phyloP scores from a whole-genome alignment of 53 echinoderm and acorn worm species.

The Temnopleurus reevesii region DNA sequence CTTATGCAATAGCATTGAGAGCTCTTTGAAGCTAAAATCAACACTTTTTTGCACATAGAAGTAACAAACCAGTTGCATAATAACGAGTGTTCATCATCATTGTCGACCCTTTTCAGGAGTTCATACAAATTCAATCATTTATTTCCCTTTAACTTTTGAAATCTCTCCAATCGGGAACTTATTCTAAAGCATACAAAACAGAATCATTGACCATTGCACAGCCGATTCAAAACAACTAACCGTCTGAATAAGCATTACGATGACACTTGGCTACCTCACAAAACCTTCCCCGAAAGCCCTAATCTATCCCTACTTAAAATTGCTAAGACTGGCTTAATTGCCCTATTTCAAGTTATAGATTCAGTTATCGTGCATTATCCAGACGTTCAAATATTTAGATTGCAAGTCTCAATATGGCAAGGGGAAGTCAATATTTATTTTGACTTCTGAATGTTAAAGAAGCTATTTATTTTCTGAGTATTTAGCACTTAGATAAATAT shows the following conservation, averaged over 20 bases:
- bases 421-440: not conserved
- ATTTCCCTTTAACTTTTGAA: too few species aligned
- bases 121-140: too few species aligned
- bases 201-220: not conserved
- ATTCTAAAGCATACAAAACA: slow-evolving; percentile 14
- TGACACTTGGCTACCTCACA: not conserved
- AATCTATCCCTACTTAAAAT: not conserved
- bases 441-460: not conserved
- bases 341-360: not conserved
- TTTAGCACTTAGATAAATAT: not conserved
- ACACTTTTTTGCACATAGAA: too few species aligned
- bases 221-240: not conserved
- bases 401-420: not conserved
- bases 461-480: not conserved
- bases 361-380: not conserved
- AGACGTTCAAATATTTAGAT: slow-evolving; percentile 5
- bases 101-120: too few species aligned
- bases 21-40: too few species aligned
- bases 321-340: not conserved
- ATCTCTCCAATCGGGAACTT: too few species aligned
- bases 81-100: too few species aligned
- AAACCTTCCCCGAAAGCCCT: not conserved
- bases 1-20: too few species aligned
- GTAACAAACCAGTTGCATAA: too few species aligned
- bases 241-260: not conserved